These are phyloP conservation scores for Strix occidentalis DNA, from an alignment of 2,797 vertebrate species.

Conservation along the genomic window DNA sequence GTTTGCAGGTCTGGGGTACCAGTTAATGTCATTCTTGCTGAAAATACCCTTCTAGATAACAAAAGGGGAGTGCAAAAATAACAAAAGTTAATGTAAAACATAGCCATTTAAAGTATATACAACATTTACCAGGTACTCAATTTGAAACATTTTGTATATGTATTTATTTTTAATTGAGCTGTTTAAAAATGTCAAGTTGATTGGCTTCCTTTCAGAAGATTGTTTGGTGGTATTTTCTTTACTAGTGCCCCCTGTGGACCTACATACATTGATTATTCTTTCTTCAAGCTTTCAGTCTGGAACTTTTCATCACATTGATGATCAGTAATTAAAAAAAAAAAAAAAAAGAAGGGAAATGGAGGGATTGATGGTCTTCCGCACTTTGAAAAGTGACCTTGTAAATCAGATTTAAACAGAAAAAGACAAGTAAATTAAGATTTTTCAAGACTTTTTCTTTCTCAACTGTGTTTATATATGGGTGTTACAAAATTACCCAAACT, in stretches of 20 bases:
- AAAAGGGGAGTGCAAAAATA: background rate
- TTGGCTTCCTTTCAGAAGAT: constrained; percentile 15
- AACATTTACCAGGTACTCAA: background rate
- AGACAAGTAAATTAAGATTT: background rate
- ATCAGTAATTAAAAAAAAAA: background rate
- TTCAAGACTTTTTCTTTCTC: background rate
- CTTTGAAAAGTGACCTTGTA: background rate
- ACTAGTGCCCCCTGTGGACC: background rate
- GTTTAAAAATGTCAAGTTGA: background rate
- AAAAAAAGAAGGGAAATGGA: background rate
- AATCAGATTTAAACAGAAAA: background rate
- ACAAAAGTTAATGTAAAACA: background rate
- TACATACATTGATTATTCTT: background rate
- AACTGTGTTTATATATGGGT: background rate
- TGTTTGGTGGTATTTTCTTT: background rate
- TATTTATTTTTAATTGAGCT: background rate
- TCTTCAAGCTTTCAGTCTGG: background rate
- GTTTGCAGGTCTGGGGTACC: background rate
- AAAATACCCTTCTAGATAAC: background rate
- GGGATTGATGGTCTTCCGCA: background rate
- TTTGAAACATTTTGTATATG: background rate
- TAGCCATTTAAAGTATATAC: background rate
- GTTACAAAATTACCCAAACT: background rate
- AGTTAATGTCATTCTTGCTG: background rate
- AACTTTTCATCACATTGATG: background rate